Evolutionary conservation across 2,797 vertebrate genomes (phyloP).

Genomic region (Rhyacichthys aspro): DNA sequence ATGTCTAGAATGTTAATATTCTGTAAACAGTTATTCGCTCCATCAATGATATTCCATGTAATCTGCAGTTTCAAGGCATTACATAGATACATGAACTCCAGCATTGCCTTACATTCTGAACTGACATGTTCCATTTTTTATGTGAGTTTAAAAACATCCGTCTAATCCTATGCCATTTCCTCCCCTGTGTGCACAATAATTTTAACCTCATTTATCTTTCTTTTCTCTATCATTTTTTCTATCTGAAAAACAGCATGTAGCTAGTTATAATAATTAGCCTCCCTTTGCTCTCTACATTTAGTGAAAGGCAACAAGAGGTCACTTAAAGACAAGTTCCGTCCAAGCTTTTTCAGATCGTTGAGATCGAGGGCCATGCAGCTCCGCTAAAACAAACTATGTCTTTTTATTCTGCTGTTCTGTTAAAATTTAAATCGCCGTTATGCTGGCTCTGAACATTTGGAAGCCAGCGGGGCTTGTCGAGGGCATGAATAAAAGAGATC

Average conservation of each 20-base stretch:
- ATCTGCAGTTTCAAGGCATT: too few species aligned
- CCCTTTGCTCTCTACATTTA: conserved; percentile 40
- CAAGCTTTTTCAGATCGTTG: conserved; percentile 25
- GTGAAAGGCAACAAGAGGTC: conserved; percentile 32
- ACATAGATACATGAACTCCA: too few species aligned
- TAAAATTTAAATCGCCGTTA: conserved; percentile 71
- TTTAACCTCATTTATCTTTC: too few species aligned
- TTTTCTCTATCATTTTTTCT: conserved; percentile 38
- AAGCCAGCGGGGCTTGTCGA: conserved; percentile 59
- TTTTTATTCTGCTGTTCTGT: conserved; percentile 74
- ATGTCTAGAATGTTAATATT: too few species aligned
- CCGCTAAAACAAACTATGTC: conserved; percentile 66
- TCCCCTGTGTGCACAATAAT: too few species aligned
- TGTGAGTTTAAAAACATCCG: too few species aligned
- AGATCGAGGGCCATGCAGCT: conserved; percentile 1
- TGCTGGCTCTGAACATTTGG: conserved; percentile 69
- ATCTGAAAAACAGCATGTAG: conserved; percentile 47
- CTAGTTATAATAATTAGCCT: conserved; percentile 65
- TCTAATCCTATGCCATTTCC: too few species aligned
- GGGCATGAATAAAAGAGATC: conserved; percentile 71
- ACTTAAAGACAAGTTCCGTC: conserved; percentile 44
- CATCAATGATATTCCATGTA: too few species aligned
- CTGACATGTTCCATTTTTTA: too few species aligned
- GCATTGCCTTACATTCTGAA: too few species aligned
- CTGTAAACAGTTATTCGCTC: too few species aligned